A percentile compares a stretch with the other conserved stretches of the same genome.
phyloP scores from a whole-genome alignment of 2,113 vertebrate species.

The Sorex fumeus region DNA sequence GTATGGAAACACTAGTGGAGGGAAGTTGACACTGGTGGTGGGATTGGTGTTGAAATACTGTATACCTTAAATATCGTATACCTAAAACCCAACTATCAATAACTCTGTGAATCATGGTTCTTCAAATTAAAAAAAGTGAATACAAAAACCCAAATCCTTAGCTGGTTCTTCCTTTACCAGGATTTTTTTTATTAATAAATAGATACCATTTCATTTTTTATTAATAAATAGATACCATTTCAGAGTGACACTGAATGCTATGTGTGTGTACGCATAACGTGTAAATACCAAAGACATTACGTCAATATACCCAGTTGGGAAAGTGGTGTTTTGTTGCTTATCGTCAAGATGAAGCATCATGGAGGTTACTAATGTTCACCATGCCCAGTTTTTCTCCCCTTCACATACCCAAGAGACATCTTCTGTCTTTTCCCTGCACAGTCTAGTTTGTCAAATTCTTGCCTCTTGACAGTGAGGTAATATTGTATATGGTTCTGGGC shows the following conservation, averaged over 20 bases:
- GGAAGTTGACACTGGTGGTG: neutral
- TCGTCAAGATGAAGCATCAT: neutral
- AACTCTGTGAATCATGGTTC: neutral
- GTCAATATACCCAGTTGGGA: neutral
- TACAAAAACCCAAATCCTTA: neutral
- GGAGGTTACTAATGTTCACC: neutral
- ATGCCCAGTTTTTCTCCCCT: neutral
- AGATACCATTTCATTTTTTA: neutral
- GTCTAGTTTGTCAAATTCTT: neutral
- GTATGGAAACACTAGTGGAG: neutral
- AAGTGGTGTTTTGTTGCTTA: too few relatives aligned
- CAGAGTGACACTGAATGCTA: neutral
- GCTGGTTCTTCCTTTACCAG: neutral
- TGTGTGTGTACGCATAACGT: neutral
- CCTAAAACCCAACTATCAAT: neutral
- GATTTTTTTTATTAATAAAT: neutral
- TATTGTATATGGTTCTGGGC: too few relatives aligned
- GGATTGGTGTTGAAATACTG: neutral
- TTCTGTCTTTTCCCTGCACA: neutral
- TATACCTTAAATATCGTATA: neutral
- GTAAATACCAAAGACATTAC: neutral
- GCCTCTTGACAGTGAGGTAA: neutral
- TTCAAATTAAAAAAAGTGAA: neutral
- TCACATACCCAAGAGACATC: neutral
- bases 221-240: neutral